Base-by-base conservation (phyloP, 2,113 vertebrate species). In the Trogon surrucura region DNA sequence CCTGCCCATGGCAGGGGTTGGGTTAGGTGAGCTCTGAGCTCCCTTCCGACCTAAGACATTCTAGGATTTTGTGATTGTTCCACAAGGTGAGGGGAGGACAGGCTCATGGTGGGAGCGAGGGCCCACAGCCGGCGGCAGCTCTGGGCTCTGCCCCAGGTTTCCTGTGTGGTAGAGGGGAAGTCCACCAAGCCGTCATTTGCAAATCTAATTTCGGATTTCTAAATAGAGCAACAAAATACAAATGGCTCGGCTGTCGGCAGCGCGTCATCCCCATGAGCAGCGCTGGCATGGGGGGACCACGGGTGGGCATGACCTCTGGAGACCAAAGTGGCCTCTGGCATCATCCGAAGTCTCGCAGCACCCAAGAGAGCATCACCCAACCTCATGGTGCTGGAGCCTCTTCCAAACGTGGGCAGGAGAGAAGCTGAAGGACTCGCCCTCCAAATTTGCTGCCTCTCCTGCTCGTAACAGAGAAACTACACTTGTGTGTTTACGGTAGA, bases 261-360 rank as follows among this genome's bases (percentile, higher is more conserved):
- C 1, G 10, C 14, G 57, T 2, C 7, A 5, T 10, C 34, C 44
- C 41, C 66, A 5, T 2, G 32, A 32, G 61, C 32, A 48, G 19
- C 65, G 25, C 13, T 8, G 36, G 34, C 44, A 6, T 0, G 2
- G n/a, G n/a, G 27, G n/a, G 6, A 16, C 16, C n/a, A 9, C 19
- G 6, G 80, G 48, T 15, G 75, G 16, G 69, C 30, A 11, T 26
- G 19, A 41, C 41, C 41, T 41, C 53, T 60, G 56, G 11, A 38
- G 69, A 56, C 29, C 34, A 48, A 1, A 16, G 29, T 0, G 22
- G 16, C 9, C 57, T 13, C 18, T 0, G 0, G 44, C 74, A 38
- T 0, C 1, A 0, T 2, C 29, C 4, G 3, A 54, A 41, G 53
- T 1, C 34, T 16, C 41, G 25, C 4, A 5, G 72, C 32, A 19